Base-by-base conservation (phyloP, 1,140 invertebrate species). In the Leguminivora glycinivorella region DNA sequence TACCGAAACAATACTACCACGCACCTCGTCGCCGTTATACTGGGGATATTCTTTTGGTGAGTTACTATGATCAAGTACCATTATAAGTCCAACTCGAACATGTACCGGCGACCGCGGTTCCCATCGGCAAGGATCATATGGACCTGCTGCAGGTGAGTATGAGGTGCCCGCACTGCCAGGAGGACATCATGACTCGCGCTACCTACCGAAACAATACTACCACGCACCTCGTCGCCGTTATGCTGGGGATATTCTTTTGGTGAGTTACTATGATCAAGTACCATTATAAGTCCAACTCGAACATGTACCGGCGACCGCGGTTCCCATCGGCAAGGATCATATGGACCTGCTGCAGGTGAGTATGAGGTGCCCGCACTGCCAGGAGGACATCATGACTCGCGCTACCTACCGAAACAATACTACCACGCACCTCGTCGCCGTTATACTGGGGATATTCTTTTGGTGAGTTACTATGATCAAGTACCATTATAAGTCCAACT, bases 61-160 rank as follows among this genome's bases (percentile, higher is more conserved):
- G 83, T 81, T 14, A 38, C 10, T 3, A 38, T 14, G 34, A 34
- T 4, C n/a, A n/a, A n/a, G n/a, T n/a, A n/a, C n/a, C n/a, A 6
- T 34, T 6, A 6, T 6, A 9, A 34, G 31, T 34, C 31, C 31
- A 34, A 34, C 4, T 34, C 31, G 31, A 34, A 34, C 31, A 9
- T 34, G 6, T 34, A 34, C 7, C 31, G 31, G 31, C 31, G 31
- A 6, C 10, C 31, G 80, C 80, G 7, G 83, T 85, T 6, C 76
- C 71, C 58, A 89, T 91, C 4, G 89, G 90, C 70, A 85, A n/a
- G n/a, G n/a, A n/a, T n/a, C n/a, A 91, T 70, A 85, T 91, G 85
- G 89, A 91, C 34, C 67, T 91, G 2, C 60, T 91, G 31, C 85
- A 84, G 14, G 89, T 90, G 9, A 88, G 89, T 0, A 89, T 87